Percentiles rank a stretch among this genome's conserved stretches.
Evolutionary conservation across 2,888 invertebrate species (phyloP).

Genomic region (Agriopis marginaria): DNA sequence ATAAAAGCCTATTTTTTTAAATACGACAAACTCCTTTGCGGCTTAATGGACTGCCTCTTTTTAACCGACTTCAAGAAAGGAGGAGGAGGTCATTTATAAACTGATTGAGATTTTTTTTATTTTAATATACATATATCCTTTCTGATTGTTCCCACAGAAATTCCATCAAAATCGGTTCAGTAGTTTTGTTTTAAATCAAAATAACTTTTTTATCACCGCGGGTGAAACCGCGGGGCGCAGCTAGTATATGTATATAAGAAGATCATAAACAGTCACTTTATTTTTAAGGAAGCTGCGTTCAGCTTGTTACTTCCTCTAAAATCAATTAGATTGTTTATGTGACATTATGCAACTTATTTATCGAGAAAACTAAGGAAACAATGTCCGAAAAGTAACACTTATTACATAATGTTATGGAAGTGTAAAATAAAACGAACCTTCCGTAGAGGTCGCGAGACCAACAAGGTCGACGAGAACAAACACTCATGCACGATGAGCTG

Average conservation of each 20-base stretch:
- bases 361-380: constrained; percentile 49
- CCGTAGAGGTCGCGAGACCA: constrained; percentile 27
- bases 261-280: too few species aligned
- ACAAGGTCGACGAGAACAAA: constrained; percentile 29
- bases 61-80: too few species aligned
- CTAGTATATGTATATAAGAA: too few species aligned
- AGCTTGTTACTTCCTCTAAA: constrained; percentile 36
- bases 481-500: constrained; percentile 11
- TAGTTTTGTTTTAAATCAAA: neutral
- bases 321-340: constrained; percentile 37
- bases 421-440: constrained; percentile 57
- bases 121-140: too few species aligned
- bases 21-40: too few species aligned
- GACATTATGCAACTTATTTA: constrained; percentile 42
- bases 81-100: too few species aligned
- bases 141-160: too few species aligned
- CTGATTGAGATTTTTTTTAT: too few species aligned
- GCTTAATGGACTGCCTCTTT: too few species aligned
- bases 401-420: constrained; percentile 44
- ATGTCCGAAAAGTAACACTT: constrained; percentile 42
- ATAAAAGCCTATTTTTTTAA: neutral
- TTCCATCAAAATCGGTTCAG: too few species aligned
- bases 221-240: too few species aligned
- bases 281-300: neutral
- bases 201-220: too few species aligned